A percentile compares a stretch with the other conserved stretches of the same genome.
Evolutionary conservation across 2,888 invertebrate genomes (phyloP).

Genomic region (Drosophila dives): DNA sequence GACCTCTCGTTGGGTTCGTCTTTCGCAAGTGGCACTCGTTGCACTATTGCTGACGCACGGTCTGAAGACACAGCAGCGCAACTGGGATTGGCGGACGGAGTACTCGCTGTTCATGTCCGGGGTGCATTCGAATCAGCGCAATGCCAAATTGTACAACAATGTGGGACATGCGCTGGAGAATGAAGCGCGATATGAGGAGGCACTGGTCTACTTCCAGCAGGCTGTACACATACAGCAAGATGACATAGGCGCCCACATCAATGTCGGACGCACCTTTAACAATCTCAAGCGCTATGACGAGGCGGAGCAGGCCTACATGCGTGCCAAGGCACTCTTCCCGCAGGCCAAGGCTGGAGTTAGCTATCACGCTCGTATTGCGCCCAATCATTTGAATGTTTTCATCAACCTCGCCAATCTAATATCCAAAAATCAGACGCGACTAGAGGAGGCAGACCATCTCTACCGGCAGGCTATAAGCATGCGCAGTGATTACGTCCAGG

Average conservation of each 20-base stretch:
- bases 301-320: conserved; percentile 96
- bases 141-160: conserved; percentile 98
- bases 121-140: conserved; percentile 91
- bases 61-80: conserved; percentile 93
- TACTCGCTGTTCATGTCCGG: conserved; percentile 97
- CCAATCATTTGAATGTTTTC: conserved; percentile 97
- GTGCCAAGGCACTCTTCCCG: conserved; percentile 94
- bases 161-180: conserved; percentile 98
- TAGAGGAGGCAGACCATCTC: conserved; percentile 97
- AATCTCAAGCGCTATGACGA: conserved; percentile 94
- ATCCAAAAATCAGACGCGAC: conserved; percentile 94
- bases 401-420: conserved; percentile 97
- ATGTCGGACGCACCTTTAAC: conserved; percentile 97
- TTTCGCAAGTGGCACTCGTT: conserved; percentile 84
- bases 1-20: conserved; percentile 11
- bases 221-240: conserved; percentile 97
- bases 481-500: conserved; percentile 95
- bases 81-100: conserved; percentile 97
- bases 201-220: conserved; percentile 95
- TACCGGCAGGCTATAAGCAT: conserved; percentile 98
- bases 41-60: conserved; percentile 91
- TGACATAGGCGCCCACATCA: conserved; percentile 98
- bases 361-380: conserved; percentile 97
- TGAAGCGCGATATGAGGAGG: conserved; percentile 89
- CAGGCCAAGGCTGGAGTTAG: conserved; percentile 97